Conservation (phyloP, 2,113 vertebrate species). For the Hippolais icterina region DNA sequence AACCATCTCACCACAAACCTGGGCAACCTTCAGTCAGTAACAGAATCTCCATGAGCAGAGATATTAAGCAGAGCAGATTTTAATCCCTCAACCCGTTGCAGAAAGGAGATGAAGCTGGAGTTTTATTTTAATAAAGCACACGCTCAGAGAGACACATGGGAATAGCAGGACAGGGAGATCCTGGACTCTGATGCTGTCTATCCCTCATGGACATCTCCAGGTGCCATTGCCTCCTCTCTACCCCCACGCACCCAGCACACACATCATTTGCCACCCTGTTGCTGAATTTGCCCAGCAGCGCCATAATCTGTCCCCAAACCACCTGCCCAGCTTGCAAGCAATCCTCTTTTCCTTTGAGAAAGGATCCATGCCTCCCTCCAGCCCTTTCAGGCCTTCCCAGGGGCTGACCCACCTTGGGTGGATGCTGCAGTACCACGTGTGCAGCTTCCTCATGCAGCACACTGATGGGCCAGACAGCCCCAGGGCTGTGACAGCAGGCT, state of each 20-base stretch:
- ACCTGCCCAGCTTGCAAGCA: not conserved
- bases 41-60: not conserved
- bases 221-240: not conserved
- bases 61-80: not conserved
- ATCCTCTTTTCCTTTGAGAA: not conserved
- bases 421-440: fast-evolving
- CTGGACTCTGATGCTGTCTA: not conserved
- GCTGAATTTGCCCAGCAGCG: not conserved
- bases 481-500: not conserved
- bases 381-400: not conserved
- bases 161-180: not conserved
- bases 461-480: not conserved
- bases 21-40: not conserved
- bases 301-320: not conserved
- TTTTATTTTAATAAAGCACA: not conserved
- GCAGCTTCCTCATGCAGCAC: not conserved
- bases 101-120: not conserved
- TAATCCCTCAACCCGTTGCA: not conserved
- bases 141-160: fast-evolving
- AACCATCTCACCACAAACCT: not conserved
- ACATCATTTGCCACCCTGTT: not conserved
- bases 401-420: not conserved
- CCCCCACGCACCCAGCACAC: not conserved
- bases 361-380: not conserved
- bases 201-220: not conserved